phyloP scores from a whole-genome alignment of 2,113 vertebrate species.

The Hylia prasina region DNA sequence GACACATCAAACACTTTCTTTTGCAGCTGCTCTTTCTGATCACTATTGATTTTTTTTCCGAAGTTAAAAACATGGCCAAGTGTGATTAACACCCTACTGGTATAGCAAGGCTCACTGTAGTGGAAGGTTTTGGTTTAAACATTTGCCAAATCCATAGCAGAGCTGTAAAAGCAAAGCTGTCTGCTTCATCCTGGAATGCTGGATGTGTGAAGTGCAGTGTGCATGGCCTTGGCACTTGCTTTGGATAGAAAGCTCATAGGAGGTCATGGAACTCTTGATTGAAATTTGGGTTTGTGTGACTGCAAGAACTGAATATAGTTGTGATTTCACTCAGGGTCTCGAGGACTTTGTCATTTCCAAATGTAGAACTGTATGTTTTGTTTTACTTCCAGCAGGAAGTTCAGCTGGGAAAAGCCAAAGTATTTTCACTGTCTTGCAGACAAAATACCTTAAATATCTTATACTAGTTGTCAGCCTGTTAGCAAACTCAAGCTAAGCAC shows the following conservation, averaged over 20 bases:
- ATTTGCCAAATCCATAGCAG: not conserved
- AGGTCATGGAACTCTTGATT: not conserved
- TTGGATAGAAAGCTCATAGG: not conserved
- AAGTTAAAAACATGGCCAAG: not conserved
- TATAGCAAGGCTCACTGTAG: not conserved
- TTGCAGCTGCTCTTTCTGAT: not conserved
- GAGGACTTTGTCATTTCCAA: not conserved
- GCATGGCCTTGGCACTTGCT: not conserved
- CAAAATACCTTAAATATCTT: not conserved
- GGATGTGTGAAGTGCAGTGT: not conserved
- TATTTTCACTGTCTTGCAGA: not conserved
- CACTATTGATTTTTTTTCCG: not conserved
- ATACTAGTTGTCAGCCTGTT: not conserved
- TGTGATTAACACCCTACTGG: not conserved
- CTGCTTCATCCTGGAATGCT: accelerated
- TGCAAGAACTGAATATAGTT: not conserved
- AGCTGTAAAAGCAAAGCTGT: not conserved
- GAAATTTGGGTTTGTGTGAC: not conserved
- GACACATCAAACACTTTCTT: not conserved
- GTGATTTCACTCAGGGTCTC: not conserved
- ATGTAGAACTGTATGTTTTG: not conserved
- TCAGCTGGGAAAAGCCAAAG: not conserved
- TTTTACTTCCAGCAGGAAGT: not conserved
- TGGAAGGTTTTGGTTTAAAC: not conserved
- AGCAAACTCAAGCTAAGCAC: not conserved